Evolutionary conservation across 2,888 invertebrate species (phyloP).

Genomic region (Rhopalosiphum nymphaeae): DNA sequence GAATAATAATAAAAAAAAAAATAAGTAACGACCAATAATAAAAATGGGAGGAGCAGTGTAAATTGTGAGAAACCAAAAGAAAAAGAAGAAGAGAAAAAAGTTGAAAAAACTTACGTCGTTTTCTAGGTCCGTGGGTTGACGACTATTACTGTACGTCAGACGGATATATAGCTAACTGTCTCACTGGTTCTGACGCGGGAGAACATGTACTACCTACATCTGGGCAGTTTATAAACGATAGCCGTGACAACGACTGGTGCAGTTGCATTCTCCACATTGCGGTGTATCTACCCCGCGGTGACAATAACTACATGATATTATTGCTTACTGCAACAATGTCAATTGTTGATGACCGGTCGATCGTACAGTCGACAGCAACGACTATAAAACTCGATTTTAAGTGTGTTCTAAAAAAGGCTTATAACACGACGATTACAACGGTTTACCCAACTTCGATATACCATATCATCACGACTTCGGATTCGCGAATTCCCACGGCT

Average conservation of each 20-base stretch:
- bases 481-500: not conserved
- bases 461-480: not conserved
- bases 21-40: not conserved
- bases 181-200: not conserved
- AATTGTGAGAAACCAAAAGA: not conserved
- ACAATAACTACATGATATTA: not conserved
- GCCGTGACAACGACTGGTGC: not conserved
- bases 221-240: not conserved
- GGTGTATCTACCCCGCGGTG: not conserved
- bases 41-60: not conserved
- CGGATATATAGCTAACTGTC: not conserved
- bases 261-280: not conserved
- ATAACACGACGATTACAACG: not conserved
- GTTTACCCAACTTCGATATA: not conserved
- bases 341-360: slow-evolving; percentile 1
- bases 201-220: not conserved
- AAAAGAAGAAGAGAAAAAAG: not conserved
- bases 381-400: not conserved
- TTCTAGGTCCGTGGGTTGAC: not conserved
- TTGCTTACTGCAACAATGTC: not conserved
- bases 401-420: not conserved
- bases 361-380: not conserved
- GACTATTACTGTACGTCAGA: not conserved
- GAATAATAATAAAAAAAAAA: not conserved
- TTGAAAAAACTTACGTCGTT: not conserved